phyloP scores from a whole-genome alignment of 2,888 invertebrate genomes.

The Agrilus mali region DNA sequence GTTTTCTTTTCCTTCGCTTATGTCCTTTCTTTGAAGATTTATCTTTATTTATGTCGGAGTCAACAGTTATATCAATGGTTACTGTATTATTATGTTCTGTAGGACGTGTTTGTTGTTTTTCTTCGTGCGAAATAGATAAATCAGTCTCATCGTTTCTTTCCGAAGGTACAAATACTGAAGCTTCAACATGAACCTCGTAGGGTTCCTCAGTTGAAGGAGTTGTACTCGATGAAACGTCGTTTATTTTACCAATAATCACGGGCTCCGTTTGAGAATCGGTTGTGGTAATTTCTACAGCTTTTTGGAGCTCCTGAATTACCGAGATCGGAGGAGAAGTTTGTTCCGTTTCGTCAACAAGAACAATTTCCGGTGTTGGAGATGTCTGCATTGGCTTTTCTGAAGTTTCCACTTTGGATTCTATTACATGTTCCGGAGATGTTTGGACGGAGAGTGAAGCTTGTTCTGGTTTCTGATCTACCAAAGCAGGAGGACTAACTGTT shows the following conservation, averaged over 20 bases:
- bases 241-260: slow-evolving; percentile 29
- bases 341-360: background rate
- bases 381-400: too few species aligned
- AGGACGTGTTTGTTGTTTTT: background rate
- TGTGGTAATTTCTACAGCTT: slow-evolving; percentile 27
- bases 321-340: background rate
- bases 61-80: slow-evolving; percentile 19
- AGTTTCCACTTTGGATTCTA: too few species aligned
- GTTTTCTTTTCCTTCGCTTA: slow-evolving; percentile 15
- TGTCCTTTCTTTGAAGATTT: slow-evolving; percentile 3
- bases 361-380: too few species aligned
- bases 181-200: slow-evolving; percentile 48
- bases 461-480: background rate
- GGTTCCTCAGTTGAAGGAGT: slow-evolving; percentile 33
- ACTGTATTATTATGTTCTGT: slow-evolving; percentile 17
- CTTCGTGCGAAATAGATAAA: background rate
- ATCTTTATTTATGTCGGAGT: slow-evolving; percentile 3
- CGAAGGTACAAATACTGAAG: slow-evolving; percentile 42
- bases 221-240: slow-evolving; percentile 8
- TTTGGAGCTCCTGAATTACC: background rate
- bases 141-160: slow-evolving; percentile 11
- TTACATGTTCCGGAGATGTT: too few species aligned
- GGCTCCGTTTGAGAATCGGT: slow-evolving; percentile 46
- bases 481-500: slow-evolving; percentile 13
- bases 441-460: too few species aligned